phyloP scores from a whole-genome alignment of 2,888 invertebrate species.

The Dendrolimus houi region DNA sequence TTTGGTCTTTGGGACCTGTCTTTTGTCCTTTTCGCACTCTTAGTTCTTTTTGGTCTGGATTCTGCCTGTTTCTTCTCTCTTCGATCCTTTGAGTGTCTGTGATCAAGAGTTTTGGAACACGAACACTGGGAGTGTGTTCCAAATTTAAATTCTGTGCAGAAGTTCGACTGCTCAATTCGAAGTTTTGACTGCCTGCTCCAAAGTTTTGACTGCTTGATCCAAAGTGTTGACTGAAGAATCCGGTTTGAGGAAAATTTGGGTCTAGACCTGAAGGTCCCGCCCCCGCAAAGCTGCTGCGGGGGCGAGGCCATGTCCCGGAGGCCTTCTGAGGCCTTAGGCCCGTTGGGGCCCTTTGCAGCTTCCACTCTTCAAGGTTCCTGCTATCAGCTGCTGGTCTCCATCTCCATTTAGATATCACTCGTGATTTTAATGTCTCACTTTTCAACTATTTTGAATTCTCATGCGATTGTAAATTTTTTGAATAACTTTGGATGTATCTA shows the following conservation, averaged over 20 bases:
- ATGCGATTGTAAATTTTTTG: conserved; percentile 15
- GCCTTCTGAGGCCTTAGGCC: conserved; percentile 34
- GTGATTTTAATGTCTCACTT: conserved; percentile 40
- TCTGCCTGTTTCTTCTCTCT: conserved; percentile 2
- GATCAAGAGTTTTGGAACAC: not conserved
- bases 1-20: too few relatives aligned
- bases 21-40: conserved; percentile 1
- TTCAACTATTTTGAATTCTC: conserved; percentile 35
- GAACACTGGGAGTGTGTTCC: not conserved
- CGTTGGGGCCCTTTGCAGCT: conserved; percentile 54
- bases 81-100: conserved; percentile 1
- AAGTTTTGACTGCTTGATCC: not conserved
- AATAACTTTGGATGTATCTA: conserved; percentile 9
- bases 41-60: too few relatives aligned
- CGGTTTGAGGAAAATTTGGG: not conserved
- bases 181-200: not conserved
- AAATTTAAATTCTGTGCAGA: not conserved
- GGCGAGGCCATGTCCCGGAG: conserved; percentile 68
- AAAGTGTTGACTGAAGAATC: not conserved
- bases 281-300: conserved; percentile 44
- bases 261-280: conserved; percentile 30
- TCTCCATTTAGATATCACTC: conserved; percentile 73
- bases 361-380: conserved; percentile 57
- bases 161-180: not conserved
- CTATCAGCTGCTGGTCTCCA: conserved; percentile 65